Evolutionary conservation across 2,797 vertebrate genomes (phyloP), one percentile per base, ranked within the genome.

Genomic region (Parauchenoglanis ngamensis): DNA sequence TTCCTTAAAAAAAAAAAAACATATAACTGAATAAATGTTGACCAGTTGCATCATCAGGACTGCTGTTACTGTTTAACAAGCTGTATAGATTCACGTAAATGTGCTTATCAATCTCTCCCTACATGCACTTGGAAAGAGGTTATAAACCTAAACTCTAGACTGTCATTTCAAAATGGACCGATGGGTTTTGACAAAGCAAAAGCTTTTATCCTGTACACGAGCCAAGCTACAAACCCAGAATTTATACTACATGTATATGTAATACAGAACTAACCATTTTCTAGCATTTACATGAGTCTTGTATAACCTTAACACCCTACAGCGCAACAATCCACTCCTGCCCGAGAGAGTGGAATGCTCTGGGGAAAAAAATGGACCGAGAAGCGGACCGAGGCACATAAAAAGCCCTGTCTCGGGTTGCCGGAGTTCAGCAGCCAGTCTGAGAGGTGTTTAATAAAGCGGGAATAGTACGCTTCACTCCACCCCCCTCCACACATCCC

Each of bases 361-460:
- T 61, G 63, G 44, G n/a, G 2, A 17, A 23, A 40, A 63, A 61
- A 25, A 19, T 4, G 1, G 13, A 19, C 28, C 54, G 70, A 75
- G 59, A 63, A 54, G 31, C n/a, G 28, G 40, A 82, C 84, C 17
- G 61, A 79, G 52, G 67, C 85, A 56, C 78, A 73, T 82, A 84
- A 54, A 88, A 80, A 80, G 49, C 8, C 25, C 61, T 70, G 56
- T 61, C 52, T 77, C 54, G 44, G 19, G 25, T 23, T 68, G 84
- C 85, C 17, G 19, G 70, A 78, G 73, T 78, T 83, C 79, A 83
- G 61, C 54, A 59, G 40, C 61, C 52, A 57, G 61, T 78, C 73
- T 83, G 84, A 79, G 85, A 86, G 79, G 84, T 88, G 85, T 88
- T 88, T 88, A 88, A 86, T 88, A 88, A 88, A 83, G 84, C 72